These are phyloP conservation scores for Watsonalla binaria DNA, from an alignment of 2,888 invertebrate species.

Conservation along the genomic window DNA sequence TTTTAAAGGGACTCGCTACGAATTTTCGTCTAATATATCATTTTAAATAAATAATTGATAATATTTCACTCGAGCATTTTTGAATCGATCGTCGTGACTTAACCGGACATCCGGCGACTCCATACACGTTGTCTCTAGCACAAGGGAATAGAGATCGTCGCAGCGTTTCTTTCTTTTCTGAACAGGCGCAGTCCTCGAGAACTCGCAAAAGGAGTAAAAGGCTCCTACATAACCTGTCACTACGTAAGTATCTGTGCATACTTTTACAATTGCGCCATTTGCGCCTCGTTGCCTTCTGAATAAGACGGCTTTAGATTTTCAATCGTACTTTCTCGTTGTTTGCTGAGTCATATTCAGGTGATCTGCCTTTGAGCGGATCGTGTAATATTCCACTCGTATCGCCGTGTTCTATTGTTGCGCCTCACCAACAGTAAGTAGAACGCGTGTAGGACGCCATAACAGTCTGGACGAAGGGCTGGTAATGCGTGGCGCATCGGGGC, in stretches of 20 bases:
- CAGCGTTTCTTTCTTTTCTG: conserved; percentile 77
- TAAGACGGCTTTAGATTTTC: conserved; percentile 29
- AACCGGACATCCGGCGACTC: conserved; percentile 74
- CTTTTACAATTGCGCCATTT: conserved; percentile 39
- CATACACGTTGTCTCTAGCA: conserved; percentile 74
- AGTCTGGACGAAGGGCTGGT: conserved; percentile 32
- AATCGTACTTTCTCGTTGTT: conserved; percentile 20
- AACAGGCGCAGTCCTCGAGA: conserved; percentile 77
- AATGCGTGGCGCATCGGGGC: conserved; percentile 46
- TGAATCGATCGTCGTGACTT: conserved; percentile 42
- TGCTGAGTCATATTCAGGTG: conserved; percentile 39
- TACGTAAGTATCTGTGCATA: conserved; percentile 71
- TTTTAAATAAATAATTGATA: conserved; percentile 13
- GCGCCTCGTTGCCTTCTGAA: conserved; percentile 19
- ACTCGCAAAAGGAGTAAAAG: conserved; percentile 79
- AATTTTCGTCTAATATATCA: conserved; percentile 12
- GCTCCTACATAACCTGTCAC: conserved; percentile 79
- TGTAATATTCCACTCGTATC: conserved; percentile 29
- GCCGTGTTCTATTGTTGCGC: conserved; percentile 31
- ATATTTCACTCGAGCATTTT: conserved; percentile 28
- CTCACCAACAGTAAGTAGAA: conserved; percentile 43
- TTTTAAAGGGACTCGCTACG: conserved; percentile 17
- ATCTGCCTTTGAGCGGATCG: conserved; percentile 28
- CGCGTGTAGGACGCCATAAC: conserved; percentile 44
- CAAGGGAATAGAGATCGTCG: conserved; percentile 71